These are phyloP conservation scores for Spongilla lacustris DNA, from an alignment of 37 sponge, comb jelly and placozoan genomes.

Conservation along the genomic window DNA sequence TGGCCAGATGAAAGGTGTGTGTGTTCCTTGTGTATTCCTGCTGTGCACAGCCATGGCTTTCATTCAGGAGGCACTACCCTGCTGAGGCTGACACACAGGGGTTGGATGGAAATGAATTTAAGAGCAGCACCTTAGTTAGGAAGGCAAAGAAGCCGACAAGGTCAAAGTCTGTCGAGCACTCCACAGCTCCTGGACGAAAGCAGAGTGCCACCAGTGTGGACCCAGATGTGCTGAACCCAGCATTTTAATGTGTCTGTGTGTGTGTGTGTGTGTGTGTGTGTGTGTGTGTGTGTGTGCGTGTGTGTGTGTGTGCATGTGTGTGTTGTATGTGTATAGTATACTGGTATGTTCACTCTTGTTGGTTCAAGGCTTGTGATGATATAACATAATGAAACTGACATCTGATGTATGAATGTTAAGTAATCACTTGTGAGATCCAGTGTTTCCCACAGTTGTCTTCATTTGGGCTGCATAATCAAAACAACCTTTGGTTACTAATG, in stretches of 20 bases:
- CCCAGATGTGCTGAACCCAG: no score
- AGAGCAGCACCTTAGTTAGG: slow-evolving; percentile 7
- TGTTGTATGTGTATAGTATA: background rate
- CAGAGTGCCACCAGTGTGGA: background rate
- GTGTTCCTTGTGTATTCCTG: no score
- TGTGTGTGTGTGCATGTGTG: slow-evolving; percentile 4
- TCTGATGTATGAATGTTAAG: no score
- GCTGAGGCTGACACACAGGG: background rate
- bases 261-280: background rate
- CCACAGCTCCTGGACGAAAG: background rate
- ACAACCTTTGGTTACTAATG: no score
- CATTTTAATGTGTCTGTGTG: background rate
- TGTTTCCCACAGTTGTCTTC: no score
- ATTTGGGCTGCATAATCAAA: no score
- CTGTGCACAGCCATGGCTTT: no score
- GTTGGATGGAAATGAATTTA: background rate
- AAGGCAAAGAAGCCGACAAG: no score
- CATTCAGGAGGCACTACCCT: no score
- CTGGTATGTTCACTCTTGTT: no score
- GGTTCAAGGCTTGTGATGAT: background rate
- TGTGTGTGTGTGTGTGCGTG: background rate
- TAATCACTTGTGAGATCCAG: no score
- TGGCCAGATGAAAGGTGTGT: background rate
- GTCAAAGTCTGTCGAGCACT: background rate
- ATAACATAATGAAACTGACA: no score